Conservation (phyloP, 2,113 vertebrate species). For the Solea senegalensis region DNA sequence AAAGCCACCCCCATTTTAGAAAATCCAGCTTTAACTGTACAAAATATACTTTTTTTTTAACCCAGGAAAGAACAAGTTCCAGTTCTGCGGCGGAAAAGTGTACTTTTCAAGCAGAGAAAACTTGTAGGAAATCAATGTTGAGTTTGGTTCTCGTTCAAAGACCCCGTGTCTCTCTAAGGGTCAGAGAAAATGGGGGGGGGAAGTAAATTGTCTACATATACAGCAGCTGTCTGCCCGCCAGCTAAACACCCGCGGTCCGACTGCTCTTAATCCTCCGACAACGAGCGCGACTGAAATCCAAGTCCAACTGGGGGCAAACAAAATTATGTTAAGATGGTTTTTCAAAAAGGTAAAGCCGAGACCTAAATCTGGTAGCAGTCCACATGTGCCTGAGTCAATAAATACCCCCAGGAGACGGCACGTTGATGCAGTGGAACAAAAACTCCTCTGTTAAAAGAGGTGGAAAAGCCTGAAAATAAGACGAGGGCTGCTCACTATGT, state of each 20-base stretch:
- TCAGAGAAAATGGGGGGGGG: not conserved
- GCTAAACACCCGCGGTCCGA: not conserved
- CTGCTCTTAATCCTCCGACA: conserved; percentile 15
- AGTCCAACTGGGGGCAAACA: not conserved
- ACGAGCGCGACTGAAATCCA: conserved; percentile 1
- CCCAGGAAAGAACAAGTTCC: too few species aligned
- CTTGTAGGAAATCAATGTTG: not conserved
- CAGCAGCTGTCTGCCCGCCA: conserved; percentile 18
- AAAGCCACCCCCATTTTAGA: too few species aligned
- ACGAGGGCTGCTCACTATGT: not conserved
- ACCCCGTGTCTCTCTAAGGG: not conserved
- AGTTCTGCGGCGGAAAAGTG: too few species aligned
- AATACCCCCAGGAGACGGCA: not conserved
- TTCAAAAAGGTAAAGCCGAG: not conserved
- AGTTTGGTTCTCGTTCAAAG: conserved; percentile 5
- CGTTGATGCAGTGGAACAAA: conserved; percentile 1
- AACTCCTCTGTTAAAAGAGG: not conserved
- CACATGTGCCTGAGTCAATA: not conserved
- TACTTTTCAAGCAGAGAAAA: not conserved
- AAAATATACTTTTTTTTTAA: too few species aligned
- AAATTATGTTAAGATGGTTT: not conserved
- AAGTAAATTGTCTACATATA: conserved; percentile 42
- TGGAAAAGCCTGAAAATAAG: not conserved
- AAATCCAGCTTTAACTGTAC: too few species aligned
- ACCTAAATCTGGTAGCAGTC: conserved; percentile 2